Evolutionary conservation across 2,113 vertebrate genomes (phyloP), one percentile per base, ranked within the genome.

Genomic region (Danionella cerebrum): DNA sequence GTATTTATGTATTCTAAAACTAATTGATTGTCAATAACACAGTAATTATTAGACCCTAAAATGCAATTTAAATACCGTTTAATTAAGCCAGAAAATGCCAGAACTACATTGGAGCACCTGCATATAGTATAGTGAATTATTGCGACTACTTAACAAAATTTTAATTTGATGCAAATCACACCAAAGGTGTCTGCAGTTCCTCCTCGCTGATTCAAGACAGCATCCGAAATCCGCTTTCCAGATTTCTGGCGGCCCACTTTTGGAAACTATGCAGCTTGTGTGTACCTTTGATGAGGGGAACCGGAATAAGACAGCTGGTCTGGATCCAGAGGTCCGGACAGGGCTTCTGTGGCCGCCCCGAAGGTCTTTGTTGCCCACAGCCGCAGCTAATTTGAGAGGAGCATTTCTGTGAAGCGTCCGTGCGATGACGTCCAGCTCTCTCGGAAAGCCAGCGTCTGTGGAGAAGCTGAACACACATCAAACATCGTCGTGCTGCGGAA

Each of bases 381-480:
- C 24, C 36, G 65, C 70, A 70, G 55, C 82, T 86, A 83, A 85
- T 86, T 88, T 84, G 79, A 84, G 85, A 86, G 83, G 76, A 83
- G 82, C 72, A 82, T 73, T 83, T 84, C 78, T 80, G 76, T 84
- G 84, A 86, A 79, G 74, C 79, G 79, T 81, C 81, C 72, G 73
- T 27, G 65, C 79, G 73, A 86, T 87, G 81, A 88, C 82, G 82
- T 87, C 80, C 79, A 79, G 76, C 82, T 75, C 80, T 82, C 77
- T 85, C 80, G 69, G 81, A 77, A 82, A 84, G 80, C 79, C 76
- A 79, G 84, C 85, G 85, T 85, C 83, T 90, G 88, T 73, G 80
- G 82, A 81, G 82, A 81, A 88, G 87, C 81, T 88, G 83, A 80
- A 80, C 85, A 87, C 85, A 86, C 87, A 89, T 89, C 84, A 88